Conservation (phyloP, 2,113 vertebrate species). For the Macrotis lagotis region DNA sequence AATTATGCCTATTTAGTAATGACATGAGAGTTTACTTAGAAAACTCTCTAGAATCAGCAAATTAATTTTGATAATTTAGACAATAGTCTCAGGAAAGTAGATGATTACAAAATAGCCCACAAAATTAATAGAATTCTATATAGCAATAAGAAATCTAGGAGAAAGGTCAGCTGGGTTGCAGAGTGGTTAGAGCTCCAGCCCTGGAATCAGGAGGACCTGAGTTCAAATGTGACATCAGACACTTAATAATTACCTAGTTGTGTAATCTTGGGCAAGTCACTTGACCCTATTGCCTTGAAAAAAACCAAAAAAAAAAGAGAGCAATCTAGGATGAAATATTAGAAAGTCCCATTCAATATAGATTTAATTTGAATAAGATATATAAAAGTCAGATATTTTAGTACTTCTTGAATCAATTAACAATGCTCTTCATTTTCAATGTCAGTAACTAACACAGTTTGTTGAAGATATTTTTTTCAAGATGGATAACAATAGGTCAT, state of each 20-base stretch:
- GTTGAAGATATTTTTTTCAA: constrained; percentile 1
- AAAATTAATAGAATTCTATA: not conserved
- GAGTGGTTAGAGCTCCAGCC: too few relatives aligned
- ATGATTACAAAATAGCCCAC: not conserved
- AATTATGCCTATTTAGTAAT: not conserved
- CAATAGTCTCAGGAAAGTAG: not conserved
- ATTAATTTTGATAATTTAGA: not conserved
- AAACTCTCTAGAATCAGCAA: not conserved
- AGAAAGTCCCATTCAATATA: not conserved
- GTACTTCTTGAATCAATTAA: constrained; percentile 38
- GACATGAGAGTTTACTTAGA: not conserved
- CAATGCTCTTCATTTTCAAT: constrained; percentile 34
- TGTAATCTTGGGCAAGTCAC: too few relatives aligned
- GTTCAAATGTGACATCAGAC: too few relatives aligned
- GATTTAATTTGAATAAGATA: not conserved
- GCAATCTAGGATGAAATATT: not conserved
- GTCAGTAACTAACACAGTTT: constrained; percentile 49
- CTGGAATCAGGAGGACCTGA: too few relatives aligned
- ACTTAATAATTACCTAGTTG: too few relatives aligned
- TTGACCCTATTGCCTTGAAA: too few relatives aligned
- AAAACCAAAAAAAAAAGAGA: too few relatives aligned
- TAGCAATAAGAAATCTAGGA: not conserved
- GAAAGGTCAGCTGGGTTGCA: too few relatives aligned
- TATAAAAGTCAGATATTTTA: not conserved
- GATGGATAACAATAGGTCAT: not conserved